These are phyloP conservation scores for Chitala chitala DNA, from an alignment of 2,113 vertebrate species.

Conservation along the genomic window DNA sequence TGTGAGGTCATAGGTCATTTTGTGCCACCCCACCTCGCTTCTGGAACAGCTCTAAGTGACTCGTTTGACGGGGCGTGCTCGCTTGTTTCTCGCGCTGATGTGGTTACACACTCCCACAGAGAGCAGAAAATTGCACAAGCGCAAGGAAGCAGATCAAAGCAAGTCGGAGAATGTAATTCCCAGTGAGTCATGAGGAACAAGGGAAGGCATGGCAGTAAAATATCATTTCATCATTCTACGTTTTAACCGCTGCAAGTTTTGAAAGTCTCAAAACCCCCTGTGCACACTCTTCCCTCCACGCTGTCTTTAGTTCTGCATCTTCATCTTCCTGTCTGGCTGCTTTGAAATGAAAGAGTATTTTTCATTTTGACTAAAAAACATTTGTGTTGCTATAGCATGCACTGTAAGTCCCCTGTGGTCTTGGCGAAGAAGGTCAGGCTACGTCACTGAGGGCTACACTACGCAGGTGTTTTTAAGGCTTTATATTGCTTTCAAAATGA, in stretches of 20 bases:
- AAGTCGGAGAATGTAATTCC: slow-evolving; percentile 57
- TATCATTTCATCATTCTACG: neutral
- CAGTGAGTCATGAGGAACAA: slow-evolving; percentile 54
- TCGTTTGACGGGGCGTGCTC: slow-evolving; percentile 10
- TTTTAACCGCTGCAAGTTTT: slow-evolving; percentile 20
- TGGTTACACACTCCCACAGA: slow-evolving; percentile 8
- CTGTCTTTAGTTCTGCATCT: slow-evolving; percentile 34
- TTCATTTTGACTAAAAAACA: slow-evolving; percentile 53
- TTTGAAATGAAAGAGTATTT: slow-evolving; percentile 55
- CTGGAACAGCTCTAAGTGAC: neutral
- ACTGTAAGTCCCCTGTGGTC: slow-evolving; percentile 51
- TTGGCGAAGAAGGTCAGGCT: slow-evolving; percentile 33
- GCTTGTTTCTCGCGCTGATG: slow-evolving; percentile 21
- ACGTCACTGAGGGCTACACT: slow-evolving; percentile 38
- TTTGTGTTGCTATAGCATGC: slow-evolving; percentile 34
- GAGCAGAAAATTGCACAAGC: slow-evolving; percentile 53
- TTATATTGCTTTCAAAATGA: neutral
- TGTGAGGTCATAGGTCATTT: neutral
- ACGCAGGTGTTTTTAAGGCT: slow-evolving; percentile 1
- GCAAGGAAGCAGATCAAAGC: slow-evolving; percentile 54
- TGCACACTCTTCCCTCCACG: slow-evolving; percentile 41
- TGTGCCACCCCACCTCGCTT: neutral
- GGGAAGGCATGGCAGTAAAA: slow-evolving; percentile 32
- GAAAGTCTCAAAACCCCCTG: slow-evolving; percentile 7
- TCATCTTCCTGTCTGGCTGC: slow-evolving; percentile 50